Percentiles rank a stretch among this genome's conserved stretches.
Evolutionary conservation across 2,888 invertebrate species (phyloP).

Genomic region (Andrena hattorfiana): DNA sequence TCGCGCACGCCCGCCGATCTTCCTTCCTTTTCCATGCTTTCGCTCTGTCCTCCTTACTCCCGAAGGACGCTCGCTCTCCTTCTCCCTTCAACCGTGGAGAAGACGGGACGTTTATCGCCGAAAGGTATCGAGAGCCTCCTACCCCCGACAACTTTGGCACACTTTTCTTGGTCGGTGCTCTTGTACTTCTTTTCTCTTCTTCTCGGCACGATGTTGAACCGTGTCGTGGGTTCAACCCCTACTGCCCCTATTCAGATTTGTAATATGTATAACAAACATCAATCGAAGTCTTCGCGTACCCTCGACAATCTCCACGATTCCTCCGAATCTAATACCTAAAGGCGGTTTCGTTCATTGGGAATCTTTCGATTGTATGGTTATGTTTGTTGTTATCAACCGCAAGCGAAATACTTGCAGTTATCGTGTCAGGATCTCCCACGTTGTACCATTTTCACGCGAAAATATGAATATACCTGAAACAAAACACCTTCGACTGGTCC

Average conservation of each 20-base stretch:
- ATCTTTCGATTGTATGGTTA: too few species aligned
- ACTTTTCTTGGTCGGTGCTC: slow-evolving; percentile 28
- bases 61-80: neutral
- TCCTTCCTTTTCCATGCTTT: slow-evolving; percentile 15
- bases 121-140: slow-evolving; percentile 46
- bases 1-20: neutral
- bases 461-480: neutral
- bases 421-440: too few species aligned
- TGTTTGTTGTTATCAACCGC: too few species aligned
- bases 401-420: too few species aligned
- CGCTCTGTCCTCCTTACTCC: slow-evolving; percentile 6
- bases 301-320: too few species aligned
- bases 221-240: neutral
- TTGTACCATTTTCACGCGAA: too few species aligned
- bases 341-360: too few species aligned
- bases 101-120: slow-evolving; percentile 48
- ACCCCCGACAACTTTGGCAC: slow-evolving; percentile 54
- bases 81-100: slow-evolving; percentile 4
- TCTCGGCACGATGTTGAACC: neutral
- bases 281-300: too few species aligned
- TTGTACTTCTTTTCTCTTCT: neutral
- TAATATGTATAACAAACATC: neutral
- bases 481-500: neutral
- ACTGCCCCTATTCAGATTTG: neutral
- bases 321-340: too few species aligned